A percentile compares a stretch with the other conserved stretches of the same genome.
Evolutionary conservation across 2,797 vertebrate species (phyloP).

Genomic region (Acrossocheilus fasciatus): DNA sequence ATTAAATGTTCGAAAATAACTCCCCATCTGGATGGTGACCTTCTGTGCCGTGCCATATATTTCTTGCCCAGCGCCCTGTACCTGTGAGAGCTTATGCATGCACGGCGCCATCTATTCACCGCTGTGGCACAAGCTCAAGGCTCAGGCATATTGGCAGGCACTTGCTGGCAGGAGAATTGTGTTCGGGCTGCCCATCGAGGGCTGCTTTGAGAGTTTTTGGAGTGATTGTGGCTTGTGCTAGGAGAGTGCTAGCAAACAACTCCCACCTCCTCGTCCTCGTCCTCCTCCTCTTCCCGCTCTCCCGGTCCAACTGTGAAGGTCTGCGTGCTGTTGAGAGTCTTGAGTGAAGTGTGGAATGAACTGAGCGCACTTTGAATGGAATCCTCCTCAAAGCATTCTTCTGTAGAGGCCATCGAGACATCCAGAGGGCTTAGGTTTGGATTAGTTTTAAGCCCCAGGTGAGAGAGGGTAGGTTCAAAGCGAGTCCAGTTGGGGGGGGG

Average conservation of each 20-base stretch:
- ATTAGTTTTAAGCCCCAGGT: constrained; percentile 50
- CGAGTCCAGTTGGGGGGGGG: constrained; percentile 5
- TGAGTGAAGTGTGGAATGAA: constrained; percentile 36
- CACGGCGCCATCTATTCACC: constrained; percentile 39
- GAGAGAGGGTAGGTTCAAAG: constrained; percentile 43
- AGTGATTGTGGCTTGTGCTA: constrained; percentile 41
- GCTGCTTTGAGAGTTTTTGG: constrained; percentile 40
- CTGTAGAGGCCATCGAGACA: constrained; percentile 28
- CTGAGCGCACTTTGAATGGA: constrained; percentile 20
- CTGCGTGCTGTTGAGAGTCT: constrained; percentile 27
- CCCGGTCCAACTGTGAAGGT: constrained; percentile 26
- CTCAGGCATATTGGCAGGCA: constrained; percentile 41
- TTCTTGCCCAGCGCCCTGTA: constrained; percentile 16
- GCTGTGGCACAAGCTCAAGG: constrained; percentile 33
- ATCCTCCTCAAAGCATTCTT: constrained; percentile 34
- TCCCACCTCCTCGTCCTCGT: constrained; percentile 1
- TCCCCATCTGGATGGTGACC: constrained; percentile 45
- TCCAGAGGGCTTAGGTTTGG: constrained; percentile 42
- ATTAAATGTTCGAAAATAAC: constrained; percentile 25
- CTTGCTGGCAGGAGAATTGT: constrained; percentile 30
- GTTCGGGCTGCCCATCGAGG: constrained; percentile 1
- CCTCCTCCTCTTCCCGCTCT: not conserved
- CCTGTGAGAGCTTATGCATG: constrained; percentile 36
- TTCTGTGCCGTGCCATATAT: constrained; percentile 22
- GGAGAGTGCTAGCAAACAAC: constrained; percentile 43